phyloP scores from a whole-genome alignment of 2,113 vertebrate genomes.

The Eptesicus fuscus region DNA sequence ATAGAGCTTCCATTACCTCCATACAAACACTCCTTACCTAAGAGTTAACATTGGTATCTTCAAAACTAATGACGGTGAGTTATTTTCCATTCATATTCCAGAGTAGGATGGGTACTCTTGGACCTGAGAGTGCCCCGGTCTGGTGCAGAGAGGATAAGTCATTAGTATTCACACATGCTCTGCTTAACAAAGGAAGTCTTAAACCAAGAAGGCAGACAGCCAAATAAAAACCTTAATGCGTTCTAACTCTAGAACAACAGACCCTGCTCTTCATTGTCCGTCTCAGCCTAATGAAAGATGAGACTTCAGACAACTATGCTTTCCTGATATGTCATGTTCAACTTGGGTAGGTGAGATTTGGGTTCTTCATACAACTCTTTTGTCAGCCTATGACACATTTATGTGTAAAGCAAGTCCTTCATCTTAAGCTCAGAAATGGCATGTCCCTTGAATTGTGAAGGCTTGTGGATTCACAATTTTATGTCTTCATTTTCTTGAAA shows the following conservation, averaged over 20 bases:
- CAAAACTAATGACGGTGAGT: background rate
- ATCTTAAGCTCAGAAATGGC: background rate
- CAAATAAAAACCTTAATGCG: background rate
- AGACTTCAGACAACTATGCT: background rate
- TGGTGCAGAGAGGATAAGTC: background rate
- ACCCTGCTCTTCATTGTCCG: background rate
- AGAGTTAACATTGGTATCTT: background rate
- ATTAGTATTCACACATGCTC: background rate
- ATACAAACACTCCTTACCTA: background rate
- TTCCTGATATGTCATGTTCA: background rate
- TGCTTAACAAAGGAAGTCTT: conserved; percentile 33
- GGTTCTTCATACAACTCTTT: background rate
- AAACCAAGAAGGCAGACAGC: background rate
- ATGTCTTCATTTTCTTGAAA: background rate
- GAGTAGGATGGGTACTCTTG: background rate
- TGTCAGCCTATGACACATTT: background rate
- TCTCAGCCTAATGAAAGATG: background rate
- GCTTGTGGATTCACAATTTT: background rate
- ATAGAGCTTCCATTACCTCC: background rate
- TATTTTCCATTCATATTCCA: background rate
- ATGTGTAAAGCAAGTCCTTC: background rate
- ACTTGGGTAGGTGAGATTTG: background rate
- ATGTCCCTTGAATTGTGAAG: background rate
- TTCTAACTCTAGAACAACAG: background rate
- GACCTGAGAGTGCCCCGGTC: background rate